phyloP scores from a whole-genome alignment of 1,140 invertebrate genomes.

The Aleiodes sp. region DNA sequence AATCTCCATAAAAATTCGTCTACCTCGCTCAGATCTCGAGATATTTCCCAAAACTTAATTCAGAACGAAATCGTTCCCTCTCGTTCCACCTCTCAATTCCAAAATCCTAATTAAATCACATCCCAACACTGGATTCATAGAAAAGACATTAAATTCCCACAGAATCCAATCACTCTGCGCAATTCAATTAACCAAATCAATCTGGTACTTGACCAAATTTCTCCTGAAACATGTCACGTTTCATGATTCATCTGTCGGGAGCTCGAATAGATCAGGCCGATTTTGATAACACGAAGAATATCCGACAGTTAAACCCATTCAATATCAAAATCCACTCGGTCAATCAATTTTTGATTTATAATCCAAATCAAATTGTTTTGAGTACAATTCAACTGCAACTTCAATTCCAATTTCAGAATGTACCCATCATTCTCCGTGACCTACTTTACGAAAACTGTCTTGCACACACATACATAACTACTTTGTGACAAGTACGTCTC shows the following conservation, averaged over 20 bases:
- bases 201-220: background rate
- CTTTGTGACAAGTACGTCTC: background rate
- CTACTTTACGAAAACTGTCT: conserved; percentile 8
- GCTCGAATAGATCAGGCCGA: background rate
- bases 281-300: background rate
- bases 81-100: no score
- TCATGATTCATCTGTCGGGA: background rate
- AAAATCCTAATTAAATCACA: no score
- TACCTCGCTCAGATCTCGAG: no score
- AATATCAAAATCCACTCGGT: background rate
- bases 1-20: no score
- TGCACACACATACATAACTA: background rate
- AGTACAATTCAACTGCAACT: background rate
- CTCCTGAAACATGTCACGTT: background rate
- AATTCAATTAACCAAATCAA: no score
- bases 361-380: conserved; percentile 7
- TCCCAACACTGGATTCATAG: no score
- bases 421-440: background rate
- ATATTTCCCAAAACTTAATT: no score
- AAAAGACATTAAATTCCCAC: no score
- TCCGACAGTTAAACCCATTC: background rate
- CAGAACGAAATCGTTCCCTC: no score
- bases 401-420: background rate
- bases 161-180: no score
- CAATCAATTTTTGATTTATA: conserved; percentile 13